These are phyloP conservation scores for Meandrina meandrites DNA, from an alignment of 92 coral and sea anemone species.

Conservation along the genomic window DNA sequence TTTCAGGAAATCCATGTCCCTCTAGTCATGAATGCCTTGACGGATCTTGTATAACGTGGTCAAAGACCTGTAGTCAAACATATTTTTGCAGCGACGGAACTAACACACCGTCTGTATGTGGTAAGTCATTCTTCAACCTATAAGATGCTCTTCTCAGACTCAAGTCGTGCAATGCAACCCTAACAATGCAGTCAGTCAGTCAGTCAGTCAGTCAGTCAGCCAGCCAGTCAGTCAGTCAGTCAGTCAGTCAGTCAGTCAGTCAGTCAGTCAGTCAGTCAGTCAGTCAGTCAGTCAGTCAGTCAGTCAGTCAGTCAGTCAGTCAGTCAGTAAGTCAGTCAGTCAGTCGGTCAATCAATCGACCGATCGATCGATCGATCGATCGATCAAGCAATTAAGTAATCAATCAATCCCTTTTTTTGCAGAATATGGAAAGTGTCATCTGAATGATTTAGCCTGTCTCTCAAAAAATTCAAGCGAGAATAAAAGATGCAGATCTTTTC, in stretches of 20 bases:
- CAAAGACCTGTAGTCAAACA: slow-evolving; percentile 22
- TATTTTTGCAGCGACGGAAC: slow-evolving; percentile 38
- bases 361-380: too few relatives aligned
- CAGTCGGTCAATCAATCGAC: too few relatives aligned
- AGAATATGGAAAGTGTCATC: slow-evolving; percentile 29
- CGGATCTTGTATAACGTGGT: slow-evolving; percentile 53
- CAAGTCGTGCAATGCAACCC: neutral
- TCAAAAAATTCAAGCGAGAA: neutral
- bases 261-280: too few relatives aligned
- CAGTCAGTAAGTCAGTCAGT: too few relatives aligned
- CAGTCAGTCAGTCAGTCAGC: too few relatives aligned
- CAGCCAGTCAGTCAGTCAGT: too few relatives aligned
- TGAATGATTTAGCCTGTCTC: slow-evolving; percentile 18
- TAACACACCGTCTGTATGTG: slow-evolving; percentile 42
- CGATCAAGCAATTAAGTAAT: too few relatives aligned
- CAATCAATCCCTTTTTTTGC: too few relatives aligned
- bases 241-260: too few relatives aligned
- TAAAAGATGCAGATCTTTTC: slow-evolving; percentile 7
- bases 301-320: too few relatives aligned
- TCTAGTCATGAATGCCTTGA: slow-evolving; percentile 20
- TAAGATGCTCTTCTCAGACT: neutral
- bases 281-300: too few relatives aligned
- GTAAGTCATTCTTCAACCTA: neutral
- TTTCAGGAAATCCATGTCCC: slow-evolving; percentile 18
- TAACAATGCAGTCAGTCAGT: too few relatives aligned